Evolutionary conservation across 2,888 invertebrate genomes (phyloP), one percentile per base, ranked within the genome.

Genomic region (Stegophylla sp.): DNA sequence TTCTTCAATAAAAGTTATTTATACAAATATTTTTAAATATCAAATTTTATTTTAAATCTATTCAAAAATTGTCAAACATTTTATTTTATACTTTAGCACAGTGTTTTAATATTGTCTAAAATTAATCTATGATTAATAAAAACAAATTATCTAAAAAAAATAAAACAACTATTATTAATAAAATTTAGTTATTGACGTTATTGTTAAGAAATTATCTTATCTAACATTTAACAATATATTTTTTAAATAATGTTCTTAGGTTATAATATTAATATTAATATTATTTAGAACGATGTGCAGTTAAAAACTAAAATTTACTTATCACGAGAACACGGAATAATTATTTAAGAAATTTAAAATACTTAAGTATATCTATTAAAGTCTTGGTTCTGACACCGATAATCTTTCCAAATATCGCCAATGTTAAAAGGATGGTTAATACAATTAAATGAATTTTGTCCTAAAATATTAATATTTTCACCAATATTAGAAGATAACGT

Each of bases 401-500:
- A 20, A 71, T 71, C 23, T 71, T 71, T 69, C 71, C 79, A 79
- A 7, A 71, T 79, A 69, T 77, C 48, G 2, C 61, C 61, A 5
- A 63, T 41, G 51, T 71, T 79, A 71, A 79, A 63, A 34, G 59
- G 59, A 53, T 76, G 64, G n/a, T 67, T 77, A 15, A 28, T 77
- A 45, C 9, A 41, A 43, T 5, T 43, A 10, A 34, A 74, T 9
- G 63, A 48, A n/a, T 63, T 63, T 48, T 13, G 48, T 74, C 63
- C 48, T 34, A 51, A 51, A 17, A 15, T 4, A 48, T 63, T 63
- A 1, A 28, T 34, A 10, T 48, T 48, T 63, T 74, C 48, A 26
- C n/a, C 13, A n/a, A 9, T 43, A 7, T 20, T 34, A 41, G 41
- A 4, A 69, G 63, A 61, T 26, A 20, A 9, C 41, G n/a, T n/a